Evolutionary conservation across 2,113 vertebrate genomes (phyloP).

Genomic region (Excalfactoria chinensis): DNA sequence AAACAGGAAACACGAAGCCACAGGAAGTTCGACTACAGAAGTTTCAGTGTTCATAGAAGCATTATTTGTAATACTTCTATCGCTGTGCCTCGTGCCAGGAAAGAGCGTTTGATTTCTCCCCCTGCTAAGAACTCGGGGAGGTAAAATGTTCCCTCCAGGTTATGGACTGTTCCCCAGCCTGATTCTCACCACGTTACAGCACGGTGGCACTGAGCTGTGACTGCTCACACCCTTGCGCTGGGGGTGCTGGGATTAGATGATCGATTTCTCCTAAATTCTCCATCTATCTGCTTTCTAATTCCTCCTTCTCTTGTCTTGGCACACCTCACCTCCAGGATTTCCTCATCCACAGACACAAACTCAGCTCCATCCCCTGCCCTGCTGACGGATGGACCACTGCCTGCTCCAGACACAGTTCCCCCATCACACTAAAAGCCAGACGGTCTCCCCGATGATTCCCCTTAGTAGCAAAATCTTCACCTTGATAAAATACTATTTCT

Average conservation of each 20-base stretch:
- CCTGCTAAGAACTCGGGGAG: background rate
- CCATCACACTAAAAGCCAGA: background rate
- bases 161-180: background rate
- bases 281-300: no score
- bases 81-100: background rate
- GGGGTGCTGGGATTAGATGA: no score
- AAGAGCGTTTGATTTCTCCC: background rate
- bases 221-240: background rate
- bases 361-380: background rate
- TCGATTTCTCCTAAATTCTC: no score
- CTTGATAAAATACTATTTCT: background rate
- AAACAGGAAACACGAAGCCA: conserved; percentile 66
- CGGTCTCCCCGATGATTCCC: background rate
- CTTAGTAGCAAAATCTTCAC: background rate
- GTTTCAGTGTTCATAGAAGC: conserved; percentile 17
- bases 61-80: background rate
- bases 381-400: background rate
- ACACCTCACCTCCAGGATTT: background rate
- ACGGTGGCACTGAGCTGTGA: background rate
- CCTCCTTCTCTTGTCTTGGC: background rate
- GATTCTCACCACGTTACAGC: fast-evolving
- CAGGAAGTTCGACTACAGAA: conserved; percentile 33
- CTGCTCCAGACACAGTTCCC: background rate
- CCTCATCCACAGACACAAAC: background rate
- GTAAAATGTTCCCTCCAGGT: background rate